Percentiles rank a stretch among this genome's conserved stretches.
phyloP scores from a whole-genome alignment of 2,113 vertebrate genomes.

The Archocentrus centrarchus region DNA sequence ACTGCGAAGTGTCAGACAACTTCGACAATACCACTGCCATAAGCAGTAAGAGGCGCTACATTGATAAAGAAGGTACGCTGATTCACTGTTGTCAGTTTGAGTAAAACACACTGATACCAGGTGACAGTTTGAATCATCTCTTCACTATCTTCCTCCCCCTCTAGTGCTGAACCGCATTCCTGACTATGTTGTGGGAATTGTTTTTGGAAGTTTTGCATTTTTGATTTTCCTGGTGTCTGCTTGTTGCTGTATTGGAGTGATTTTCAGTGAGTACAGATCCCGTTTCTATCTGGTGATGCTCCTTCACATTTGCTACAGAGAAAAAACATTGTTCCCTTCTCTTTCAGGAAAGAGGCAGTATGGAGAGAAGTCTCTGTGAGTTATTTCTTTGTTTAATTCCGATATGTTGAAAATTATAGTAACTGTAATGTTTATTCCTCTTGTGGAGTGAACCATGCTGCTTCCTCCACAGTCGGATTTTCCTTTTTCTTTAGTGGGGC shows the following conservation, averaged over 20 bases:
- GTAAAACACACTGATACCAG: neutral
- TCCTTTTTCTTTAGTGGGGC: neutral
- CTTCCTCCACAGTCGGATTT: neutral
- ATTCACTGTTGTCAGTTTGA: neutral
- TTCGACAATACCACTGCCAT: slow-evolving; percentile 68
- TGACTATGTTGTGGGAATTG: slow-evolving; percentile 28
- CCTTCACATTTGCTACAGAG: neutral
- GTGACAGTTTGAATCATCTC: neutral
- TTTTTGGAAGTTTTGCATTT: slow-evolving; percentile 71
- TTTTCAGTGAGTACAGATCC: slow-evolving; percentile 57
- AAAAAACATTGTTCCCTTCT: neutral
- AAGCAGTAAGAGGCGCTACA: slow-evolving; percentile 41
- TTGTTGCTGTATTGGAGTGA: slow-evolving; percentile 67
- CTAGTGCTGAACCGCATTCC: slow-evolving; percentile 68
- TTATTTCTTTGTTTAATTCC: slow-evolving; percentile 8
- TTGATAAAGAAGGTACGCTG: slow-evolving; percentile 70
- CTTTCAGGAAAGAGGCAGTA: slow-evolving; percentile 47
- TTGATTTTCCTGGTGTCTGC: slow-evolving; percentile 49
- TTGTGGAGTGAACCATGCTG: neutral
- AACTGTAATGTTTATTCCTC: neutral
- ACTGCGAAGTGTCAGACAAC: slow-evolving; percentile 71
- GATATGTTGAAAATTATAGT: neutral
- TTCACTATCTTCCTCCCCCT: slow-evolving; percentile 8
- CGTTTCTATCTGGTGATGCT: neutral
- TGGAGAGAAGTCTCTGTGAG: slow-evolving; percentile 57